A percentile compares a stretch with the other conserved stretches of the same genome.
Conservation (phyloP, 2,888 invertebrate species). For the Mesorhabditis sp. region DNA sequence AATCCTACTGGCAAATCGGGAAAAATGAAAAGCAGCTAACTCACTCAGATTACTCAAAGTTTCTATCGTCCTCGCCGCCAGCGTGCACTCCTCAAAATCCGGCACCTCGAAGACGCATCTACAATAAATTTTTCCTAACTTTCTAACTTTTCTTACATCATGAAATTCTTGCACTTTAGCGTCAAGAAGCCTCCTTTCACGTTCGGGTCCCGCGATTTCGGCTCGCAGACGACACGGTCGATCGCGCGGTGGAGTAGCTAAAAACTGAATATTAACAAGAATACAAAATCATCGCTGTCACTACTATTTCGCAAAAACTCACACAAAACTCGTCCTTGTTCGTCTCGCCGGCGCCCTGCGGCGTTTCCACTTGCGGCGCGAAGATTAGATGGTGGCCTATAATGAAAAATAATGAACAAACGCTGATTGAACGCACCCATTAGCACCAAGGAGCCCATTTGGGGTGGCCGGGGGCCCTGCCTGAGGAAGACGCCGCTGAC, state of each 20-base stretch:
- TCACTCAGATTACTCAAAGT: constrained; percentile 52
- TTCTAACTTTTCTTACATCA: constrained; percentile 22
- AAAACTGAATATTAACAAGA: constrained; percentile 10
- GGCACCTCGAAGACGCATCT: constrained; percentile 43
- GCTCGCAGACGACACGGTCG: constrained; percentile 50
- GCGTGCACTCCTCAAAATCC: constrained; percentile 39
- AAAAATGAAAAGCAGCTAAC: constrained; percentile 7
- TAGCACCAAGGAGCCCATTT: constrained; percentile 46
- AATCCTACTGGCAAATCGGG: too few relatives aligned
- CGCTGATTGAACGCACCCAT: constrained; percentile 25
- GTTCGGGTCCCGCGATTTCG: constrained; percentile 28
- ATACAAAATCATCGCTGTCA: not conserved
- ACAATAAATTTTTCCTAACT: not conserved
- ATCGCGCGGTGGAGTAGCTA: constrained; percentile 52
- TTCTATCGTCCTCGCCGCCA: constrained; percentile 50
- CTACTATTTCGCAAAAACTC: constrained; percentile 10
- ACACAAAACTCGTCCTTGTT: constrained; percentile 44
- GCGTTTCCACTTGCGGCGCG: constrained; percentile 30
- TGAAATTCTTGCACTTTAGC: constrained; percentile 54
- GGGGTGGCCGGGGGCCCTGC: constrained; percentile 47
- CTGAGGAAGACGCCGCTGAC: constrained; percentile 48
- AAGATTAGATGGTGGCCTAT: constrained; percentile 55
- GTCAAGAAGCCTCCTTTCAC: constrained; percentile 33
- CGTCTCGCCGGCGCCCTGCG: constrained; percentile 12
- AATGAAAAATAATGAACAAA: constrained; percentile 9